These are phyloP conservation scores for Clarias laeviceps DNA, from an alignment of 2,797 vertebrate species.

Conservation along the genomic window DNA sequence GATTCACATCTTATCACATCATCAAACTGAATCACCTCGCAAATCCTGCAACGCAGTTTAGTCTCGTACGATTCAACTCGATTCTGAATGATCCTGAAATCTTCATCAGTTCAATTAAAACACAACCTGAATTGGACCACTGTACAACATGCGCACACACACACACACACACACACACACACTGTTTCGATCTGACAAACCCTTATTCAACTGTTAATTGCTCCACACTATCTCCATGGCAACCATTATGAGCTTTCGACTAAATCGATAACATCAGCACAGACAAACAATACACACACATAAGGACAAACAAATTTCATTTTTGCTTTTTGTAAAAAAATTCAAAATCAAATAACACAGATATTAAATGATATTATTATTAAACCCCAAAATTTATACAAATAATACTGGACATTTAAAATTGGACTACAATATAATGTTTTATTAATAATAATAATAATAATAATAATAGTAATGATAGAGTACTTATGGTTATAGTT, in stretches of 20 bases:
- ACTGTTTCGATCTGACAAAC: slow-evolving; percentile 62
- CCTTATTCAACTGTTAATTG: slow-evolving; percentile 69
- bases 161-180: not conserved
- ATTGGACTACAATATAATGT: not conserved
- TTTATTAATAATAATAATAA: not conserved
- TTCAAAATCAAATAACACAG: not conserved
- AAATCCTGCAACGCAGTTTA: not conserved
- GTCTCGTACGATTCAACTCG: not conserved
- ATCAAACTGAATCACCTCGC: slow-evolving; percentile 8
- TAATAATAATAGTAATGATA: not conserved
- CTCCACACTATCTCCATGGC: slow-evolving; percentile 74
- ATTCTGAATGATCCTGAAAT: not conserved
- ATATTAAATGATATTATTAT: not conserved
- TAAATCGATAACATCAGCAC: not conserved
- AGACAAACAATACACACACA: not conserved
- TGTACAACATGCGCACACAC: not conserved
- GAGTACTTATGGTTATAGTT: too few relatives aligned
- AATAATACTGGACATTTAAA: not conserved
- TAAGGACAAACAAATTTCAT: not conserved
- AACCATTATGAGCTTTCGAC: slow-evolving; percentile 65
- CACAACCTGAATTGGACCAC: not conserved
- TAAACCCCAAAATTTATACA: not conserved
- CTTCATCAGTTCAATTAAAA: not conserved
- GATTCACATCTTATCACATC: not conserved
- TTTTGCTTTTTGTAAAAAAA: not conserved